Conservation (phyloP, 2,888 invertebrate species). For the Pyrgus malvae region DNA sequence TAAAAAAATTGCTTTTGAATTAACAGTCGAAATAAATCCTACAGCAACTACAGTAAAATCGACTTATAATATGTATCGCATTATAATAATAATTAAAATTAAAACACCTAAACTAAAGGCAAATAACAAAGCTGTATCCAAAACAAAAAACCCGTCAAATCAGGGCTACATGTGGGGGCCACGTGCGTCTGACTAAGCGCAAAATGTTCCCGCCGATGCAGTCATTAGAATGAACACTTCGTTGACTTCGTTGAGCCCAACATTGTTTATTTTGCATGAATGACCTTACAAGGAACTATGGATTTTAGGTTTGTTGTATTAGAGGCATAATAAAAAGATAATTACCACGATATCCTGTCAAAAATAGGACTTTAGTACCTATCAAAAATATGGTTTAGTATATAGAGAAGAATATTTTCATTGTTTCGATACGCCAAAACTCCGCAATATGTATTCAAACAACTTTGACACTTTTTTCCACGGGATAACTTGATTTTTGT, state of each 20-base stretch:
- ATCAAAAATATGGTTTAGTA: too few relatives aligned
- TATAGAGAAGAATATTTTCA: too few relatives aligned
- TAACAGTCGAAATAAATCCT: too few relatives aligned
- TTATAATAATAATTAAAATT: too few relatives aligned
- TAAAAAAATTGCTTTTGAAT: too few relatives aligned
- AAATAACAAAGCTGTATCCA: not conserved
- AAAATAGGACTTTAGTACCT: too few relatives aligned
- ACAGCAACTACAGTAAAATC: too few relatives aligned
- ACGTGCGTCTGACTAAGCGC: slow-evolving; percentile 16
- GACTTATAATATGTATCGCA: not conserved
- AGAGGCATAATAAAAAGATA: not conserved
- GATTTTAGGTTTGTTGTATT: not conserved
- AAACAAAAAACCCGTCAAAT: slow-evolving; percentile 21
- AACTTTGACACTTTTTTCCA: too few relatives aligned
- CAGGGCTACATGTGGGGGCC: slow-evolving; percentile 20
- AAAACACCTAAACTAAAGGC: not conserved
- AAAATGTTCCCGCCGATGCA: slow-evolving; percentile 4
- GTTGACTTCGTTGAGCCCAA: slow-evolving; percentile 13
- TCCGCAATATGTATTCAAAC: too few relatives aligned
- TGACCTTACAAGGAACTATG: not conserved
- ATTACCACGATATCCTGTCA: too few relatives aligned
- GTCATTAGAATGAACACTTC: slow-evolving; percentile 15
- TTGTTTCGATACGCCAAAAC: too few relatives aligned
- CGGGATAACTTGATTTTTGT: too few relatives aligned
- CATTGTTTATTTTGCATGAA: slow-evolving; percentile 5